These are phyloP conservation scores for Ladona fulva DNA, from an alignment of 1,140 invertebrate species.

Conservation along the genomic window DNA sequence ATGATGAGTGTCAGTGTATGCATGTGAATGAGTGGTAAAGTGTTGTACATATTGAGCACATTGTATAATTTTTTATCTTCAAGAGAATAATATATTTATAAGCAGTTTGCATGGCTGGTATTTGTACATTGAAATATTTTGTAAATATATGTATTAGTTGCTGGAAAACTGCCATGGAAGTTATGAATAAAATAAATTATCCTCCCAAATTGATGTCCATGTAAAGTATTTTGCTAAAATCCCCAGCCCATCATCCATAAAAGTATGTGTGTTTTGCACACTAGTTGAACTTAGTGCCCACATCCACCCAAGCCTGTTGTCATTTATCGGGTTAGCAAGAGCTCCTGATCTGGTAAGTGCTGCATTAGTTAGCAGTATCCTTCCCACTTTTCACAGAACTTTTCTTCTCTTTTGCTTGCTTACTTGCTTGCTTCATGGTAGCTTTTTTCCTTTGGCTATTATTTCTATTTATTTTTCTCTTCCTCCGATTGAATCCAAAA, in stretches of 20 bases:
- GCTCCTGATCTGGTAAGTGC: background rate
- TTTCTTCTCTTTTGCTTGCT: conserved; percentile 5
- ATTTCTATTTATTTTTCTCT: background rate
- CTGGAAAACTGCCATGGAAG: background rate
- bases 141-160: background rate
- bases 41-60: conserved; percentile 1
- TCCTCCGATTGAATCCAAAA: background rate
- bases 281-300: background rate
- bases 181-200: conserved; percentile 11
- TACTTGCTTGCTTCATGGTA: background rate
- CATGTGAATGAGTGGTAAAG: background rate
- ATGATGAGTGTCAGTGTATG: background rate
- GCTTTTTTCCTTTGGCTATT: background rate
- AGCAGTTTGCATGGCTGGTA: background rate
- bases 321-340: background rate
- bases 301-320: background rate
- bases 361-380: background rate
- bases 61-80: background rate
- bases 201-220: background rate
- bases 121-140: background rate
- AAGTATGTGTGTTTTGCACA: conserved; percentile 9
- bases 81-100: background rate
- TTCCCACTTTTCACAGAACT: background rate
- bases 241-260: background rate
- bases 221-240: background rate